Base-by-base conservation (phyloP, 2,888 invertebrate genomes). In the Thymelicus sylvestris region DNA sequence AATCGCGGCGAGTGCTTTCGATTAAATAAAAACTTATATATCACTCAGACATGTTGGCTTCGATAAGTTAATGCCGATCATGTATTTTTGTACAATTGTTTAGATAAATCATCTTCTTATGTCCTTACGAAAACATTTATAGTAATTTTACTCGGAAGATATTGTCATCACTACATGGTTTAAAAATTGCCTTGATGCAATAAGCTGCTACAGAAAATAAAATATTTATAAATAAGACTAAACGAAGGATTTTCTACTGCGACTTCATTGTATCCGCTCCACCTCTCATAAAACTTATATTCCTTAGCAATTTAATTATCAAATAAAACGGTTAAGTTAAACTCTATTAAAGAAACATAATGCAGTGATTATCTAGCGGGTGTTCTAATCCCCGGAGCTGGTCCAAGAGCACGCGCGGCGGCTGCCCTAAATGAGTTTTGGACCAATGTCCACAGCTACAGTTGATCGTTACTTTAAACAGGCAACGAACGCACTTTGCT, bases 1-100 rank as follows among this genome's bases (percentile, higher is more conserved):
- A 59, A 59, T 59, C 59, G 59, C 38, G n/a, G 7, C 38, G n/a
- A 59, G 59, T 59, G 59, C 59, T 59, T 7, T 59, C 59, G 10
- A 59, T 24, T 31, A 57, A 57, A 57, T 31, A 57, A 57, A 57
- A 31, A 31, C 24, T 6, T 31, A 57, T 55, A 6, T 24, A 19
- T 19, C 19, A 19, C 19, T 19, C 19, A 19, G 19, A 19, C 19
- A 19, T 19, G 19, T 19, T 19, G 19, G 19, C 19, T 19, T 19
- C 19, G 19, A 19, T 19, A 19, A 19, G 19, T 19, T 19, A 19
- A 19, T 1, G 19, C 19, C 0, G 19, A 19, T 19, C 19, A 19
- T 19, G 19, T 19, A 19, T 2, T 19, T 19, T 19, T 19, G 19
- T 19, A 19, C 1, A 19, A 19, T 19, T 19, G 19, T 19, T 19